Evolutionary conservation across 2,888 invertebrate genomes (phyloP).

Genomic region (Eupithecia subumbrata): DNA sequence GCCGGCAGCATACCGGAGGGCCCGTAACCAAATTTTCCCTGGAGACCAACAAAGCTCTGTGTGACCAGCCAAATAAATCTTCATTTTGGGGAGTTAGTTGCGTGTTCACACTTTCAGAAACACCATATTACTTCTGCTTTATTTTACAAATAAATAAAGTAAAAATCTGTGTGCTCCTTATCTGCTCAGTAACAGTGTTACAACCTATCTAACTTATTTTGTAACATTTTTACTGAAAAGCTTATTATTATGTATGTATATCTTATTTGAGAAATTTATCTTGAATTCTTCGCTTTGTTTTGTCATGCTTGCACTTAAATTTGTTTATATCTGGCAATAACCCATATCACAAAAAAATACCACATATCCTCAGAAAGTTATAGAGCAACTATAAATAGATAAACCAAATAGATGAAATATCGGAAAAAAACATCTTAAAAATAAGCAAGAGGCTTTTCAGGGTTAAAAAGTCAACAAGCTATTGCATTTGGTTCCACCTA

Average conservation of each 20-base stretch:
- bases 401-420: no score
- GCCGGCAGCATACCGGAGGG: neutral
- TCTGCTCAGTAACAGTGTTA: neutral
- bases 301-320: neutral
- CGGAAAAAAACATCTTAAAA: no score
- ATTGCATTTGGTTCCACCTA: no score
- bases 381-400: no score
- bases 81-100: conserved; percentile 12
- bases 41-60: conserved; percentile 8
- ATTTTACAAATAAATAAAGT: neutral
- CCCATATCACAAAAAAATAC: neutral
- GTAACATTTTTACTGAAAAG: no score
- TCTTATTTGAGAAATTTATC: neutral
- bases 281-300: neutral
- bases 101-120: conserved; percentile 7
- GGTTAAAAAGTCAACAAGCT: no score
- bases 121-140: neutral
- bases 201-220: no score
- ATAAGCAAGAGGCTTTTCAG: no score
- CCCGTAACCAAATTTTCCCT: conserved; percentile 9
- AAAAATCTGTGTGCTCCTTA: neutral
- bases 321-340: neutral
- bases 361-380: no score
- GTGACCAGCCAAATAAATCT: conserved; percentile 14
- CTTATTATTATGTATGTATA: no score